phyloP scores from a whole-genome alignment of 2,797 vertebrate genomes.

The Sarcoramphus papa region DNA sequence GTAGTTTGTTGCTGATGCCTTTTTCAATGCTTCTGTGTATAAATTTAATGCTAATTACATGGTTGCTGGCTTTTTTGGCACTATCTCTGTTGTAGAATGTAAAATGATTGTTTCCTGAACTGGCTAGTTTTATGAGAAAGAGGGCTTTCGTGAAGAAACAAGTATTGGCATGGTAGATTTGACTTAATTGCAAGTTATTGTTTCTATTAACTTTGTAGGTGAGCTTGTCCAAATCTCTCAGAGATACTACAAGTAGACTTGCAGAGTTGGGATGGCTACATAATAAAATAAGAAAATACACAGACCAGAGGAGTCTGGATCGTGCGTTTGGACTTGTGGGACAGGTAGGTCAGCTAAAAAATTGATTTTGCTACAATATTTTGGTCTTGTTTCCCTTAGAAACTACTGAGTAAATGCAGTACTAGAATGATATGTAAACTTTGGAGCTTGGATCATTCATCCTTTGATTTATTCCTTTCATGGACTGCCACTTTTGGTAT shows the following conservation, averaged over 20 bases:
- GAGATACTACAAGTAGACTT: constrained; percentile 88
- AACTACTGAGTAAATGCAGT: neutral
- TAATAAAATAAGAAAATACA: constrained; percentile 96
- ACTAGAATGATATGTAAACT: neutral
- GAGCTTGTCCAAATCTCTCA: constrained; percentile 86
- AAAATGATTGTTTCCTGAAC: neutral
- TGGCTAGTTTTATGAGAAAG: neutral
- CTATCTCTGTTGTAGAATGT: neutral
- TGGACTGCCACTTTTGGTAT: neutral
- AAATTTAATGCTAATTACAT: neutral
- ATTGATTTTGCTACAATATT: neutral
- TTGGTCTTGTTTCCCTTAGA: neutral
- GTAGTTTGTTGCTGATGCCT: neutral
- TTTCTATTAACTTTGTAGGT: constrained; percentile 75
- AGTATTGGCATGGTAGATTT: neutral
- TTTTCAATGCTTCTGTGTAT: neutral
- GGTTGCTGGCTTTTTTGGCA: neutral
- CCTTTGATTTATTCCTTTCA: neutral
- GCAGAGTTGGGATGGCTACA: constrained; percentile 96
- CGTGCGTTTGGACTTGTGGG: constrained; percentile 94
- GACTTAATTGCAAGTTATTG: neutral
- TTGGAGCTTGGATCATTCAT: neutral
- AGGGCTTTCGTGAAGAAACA: neutral
- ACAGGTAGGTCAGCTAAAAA: constrained; percentile 80
- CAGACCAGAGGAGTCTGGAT: constrained; percentile 91